Evolutionary conservation across 2,888 invertebrate genomes (phyloP), one percentile per base, ranked within the genome.

Genomic region (Arge pagana): DNA sequence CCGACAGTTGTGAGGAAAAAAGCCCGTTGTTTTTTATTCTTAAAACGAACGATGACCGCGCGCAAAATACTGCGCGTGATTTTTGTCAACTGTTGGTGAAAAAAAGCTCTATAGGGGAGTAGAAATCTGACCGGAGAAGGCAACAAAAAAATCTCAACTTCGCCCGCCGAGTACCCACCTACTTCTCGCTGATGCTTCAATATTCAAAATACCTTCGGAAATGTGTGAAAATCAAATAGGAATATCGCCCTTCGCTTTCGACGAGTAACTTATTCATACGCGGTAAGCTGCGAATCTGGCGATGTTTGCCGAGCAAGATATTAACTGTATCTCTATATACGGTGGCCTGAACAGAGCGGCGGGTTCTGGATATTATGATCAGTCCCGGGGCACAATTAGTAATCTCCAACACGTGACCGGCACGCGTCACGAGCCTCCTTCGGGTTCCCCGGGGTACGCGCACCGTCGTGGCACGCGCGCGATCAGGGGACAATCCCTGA

Each of bases 161-260:
- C n/a, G n/a, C n/a, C n/a, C n/a, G n/a, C n/a, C n/a, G n/a, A n/a
- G n/a, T n/a, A n/a, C n/a, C n/a, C n/a, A n/a, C n/a, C n/a, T n/a
- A n/a, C n/a, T n/a, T n/a, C n/a, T n/a, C n/a, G n/a, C n/a, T n/a
- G n/a, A n/a, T n/a, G n/a, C n/a, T n/a, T n/a, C 35, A 35, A 33
- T 45, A 33, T 23, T 33, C 33, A 45, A 21, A 24, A 5, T 15
- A 5, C 13, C 33, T 31, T 21, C 16, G 8, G 13, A 24, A 33
- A 70, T 65, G 71, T 71, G 71, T 63, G 71, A 71, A 71, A 71
- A 71, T 70, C 70, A 70, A 71, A 71, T 67, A 71, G 61, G 58
- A 50, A 13, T 21, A 15, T 19, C 16, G 39, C 53, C 51, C 19
- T 21, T 19, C 5, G 8, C 18, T 30, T 6, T 16, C 8, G 15